Percentiles rank a stretch among this genome's conserved stretches.
phyloP scores from a whole-genome alignment of 1,140 invertebrate genomes.

The Globodera ellingtonae region DNA sequence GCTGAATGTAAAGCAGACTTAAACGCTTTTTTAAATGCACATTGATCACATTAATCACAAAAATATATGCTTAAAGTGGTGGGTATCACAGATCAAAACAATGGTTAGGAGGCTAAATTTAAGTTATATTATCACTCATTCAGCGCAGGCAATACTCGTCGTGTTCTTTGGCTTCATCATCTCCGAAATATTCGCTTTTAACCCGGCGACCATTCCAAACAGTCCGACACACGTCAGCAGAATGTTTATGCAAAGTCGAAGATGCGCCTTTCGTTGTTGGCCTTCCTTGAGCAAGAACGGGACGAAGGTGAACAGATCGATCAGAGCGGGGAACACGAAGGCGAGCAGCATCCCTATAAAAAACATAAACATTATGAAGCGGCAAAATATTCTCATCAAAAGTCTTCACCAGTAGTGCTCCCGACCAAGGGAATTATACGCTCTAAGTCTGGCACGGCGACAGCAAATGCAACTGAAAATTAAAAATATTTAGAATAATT shows the following conservation, averaged over 20 bases:
- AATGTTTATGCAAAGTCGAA: constrained; percentile 33
- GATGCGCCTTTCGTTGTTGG: neutral
- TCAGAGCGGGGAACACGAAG: constrained; percentile 54
- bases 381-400: neutral
- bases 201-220: constrained; percentile 59
- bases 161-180: neutral
- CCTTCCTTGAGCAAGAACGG: neutral
- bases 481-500: neutral
- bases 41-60: no score
- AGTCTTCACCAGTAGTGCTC: constrained; percentile 34
- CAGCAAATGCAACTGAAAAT: constrained; percentile 51
- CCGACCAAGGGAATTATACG: constrained; percentile 57
- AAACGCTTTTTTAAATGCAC: no score
- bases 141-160: no score
- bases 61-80: no score
- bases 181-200: constrained; percentile 54
- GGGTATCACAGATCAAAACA: no score
- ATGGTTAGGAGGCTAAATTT: no score
- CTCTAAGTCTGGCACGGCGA: constrained; percentile 54
- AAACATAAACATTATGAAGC: neutral
- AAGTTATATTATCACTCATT: no score
- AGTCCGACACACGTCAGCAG: constrained; percentile 47
- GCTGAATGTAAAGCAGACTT: no score
- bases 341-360: constrained; percentile 53
- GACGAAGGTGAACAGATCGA: constrained; percentile 53